These are phyloP conservation scores for Drosophila parthenogenetica DNA, from an alignment of 2,888 invertebrate genomes.

Conservation along the genomic window DNA sequence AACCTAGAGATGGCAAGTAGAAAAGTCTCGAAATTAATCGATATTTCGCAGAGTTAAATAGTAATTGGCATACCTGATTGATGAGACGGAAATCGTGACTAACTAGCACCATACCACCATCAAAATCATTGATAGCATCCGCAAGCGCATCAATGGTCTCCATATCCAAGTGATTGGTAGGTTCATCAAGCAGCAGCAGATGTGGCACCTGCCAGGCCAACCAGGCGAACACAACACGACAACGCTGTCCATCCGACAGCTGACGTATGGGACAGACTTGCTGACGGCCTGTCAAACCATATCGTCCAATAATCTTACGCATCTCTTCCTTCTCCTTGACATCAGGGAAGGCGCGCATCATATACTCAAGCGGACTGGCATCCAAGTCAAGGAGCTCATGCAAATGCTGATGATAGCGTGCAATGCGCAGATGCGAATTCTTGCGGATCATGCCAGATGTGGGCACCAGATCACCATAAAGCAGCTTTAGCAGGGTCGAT, in stretches of 20 bases:
- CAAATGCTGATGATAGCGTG: conserved; percentile 99
- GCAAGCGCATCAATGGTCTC: conserved; percentile 99
- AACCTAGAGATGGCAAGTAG: conserved; percentile 88
- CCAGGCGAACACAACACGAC: conserved; percentile 99
- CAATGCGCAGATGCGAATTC: conserved; percentile 98
- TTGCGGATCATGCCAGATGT: conserved; percentile 98
- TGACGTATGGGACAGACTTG: conserved; percentile 88
- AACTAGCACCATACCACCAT: conserved; percentile 99
- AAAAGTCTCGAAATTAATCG: no score
- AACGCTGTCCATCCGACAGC: conserved; percentile 98
- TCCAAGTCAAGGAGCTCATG: conserved; percentile 98
- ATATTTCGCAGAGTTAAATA: no score
- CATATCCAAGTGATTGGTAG: conserved; percentile 98
- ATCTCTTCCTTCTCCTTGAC: conserved; percentile 99
- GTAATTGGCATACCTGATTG: conserved; percentile 90
- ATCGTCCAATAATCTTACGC: conserved; percentile 99
- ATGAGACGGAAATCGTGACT: conserved; percentile 99
- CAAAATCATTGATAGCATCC: conserved; percentile 98
- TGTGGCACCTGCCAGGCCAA: conserved; percentile 99
- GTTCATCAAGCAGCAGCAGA: conserved; percentile 92
- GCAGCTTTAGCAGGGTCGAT: conserved; percentile 97
- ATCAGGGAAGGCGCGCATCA: conserved; percentile 98
- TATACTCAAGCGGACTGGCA: conserved; percentile 97
- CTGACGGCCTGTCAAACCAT: conserved; percentile 98
- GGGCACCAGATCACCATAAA: conserved; percentile 98